Evolutionary conservation across 2,888 invertebrate genomes (phyloP).

Genomic region (Caenorhabditis sp.): DNA sequence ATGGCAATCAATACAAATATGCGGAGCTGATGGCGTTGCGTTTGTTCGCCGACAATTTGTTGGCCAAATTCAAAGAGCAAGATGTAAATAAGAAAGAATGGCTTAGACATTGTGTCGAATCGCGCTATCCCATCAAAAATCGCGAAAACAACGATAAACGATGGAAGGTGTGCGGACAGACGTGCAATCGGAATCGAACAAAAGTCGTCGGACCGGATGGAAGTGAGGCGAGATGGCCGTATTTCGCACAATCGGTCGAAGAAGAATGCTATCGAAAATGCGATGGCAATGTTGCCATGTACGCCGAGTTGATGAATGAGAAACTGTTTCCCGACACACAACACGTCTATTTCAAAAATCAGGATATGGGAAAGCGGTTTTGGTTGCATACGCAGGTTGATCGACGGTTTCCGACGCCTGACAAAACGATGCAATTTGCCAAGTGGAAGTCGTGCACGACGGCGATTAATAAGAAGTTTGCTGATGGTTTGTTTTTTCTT

Average conservation of each 20-base stretch:
- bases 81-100: constrained; percentile 53
- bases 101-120: constrained; percentile 53
- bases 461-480: constrained; percentile 47
- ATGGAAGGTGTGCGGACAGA: constrained; percentile 55
- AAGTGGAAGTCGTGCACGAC: constrained; percentile 59
- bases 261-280: constrained; percentile 43
- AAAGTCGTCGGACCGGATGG: constrained; percentile 46
- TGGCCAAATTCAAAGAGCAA: constrained; percentile 55
- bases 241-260: constrained; percentile 46
- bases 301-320: constrained; percentile 49
- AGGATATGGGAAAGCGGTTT: constrained; percentile 52
- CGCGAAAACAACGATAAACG: constrained; percentile 46
- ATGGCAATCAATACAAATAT: constrained; percentile 51
- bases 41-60: constrained; percentile 43
- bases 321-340: constrained; percentile 47
- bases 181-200: constrained; percentile 52
- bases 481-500: not conserved
- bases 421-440: constrained; percentile 39
- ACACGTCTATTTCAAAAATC: constrained; percentile 57
- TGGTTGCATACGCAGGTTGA: constrained; percentile 57
- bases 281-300: constrained; percentile 39
- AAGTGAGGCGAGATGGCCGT: constrained; percentile 48
- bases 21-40: constrained; percentile 52
- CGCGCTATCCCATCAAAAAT: constrained; percentile 48
- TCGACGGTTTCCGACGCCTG: constrained; percentile 49